These are phyloP conservation scores for Parotocinclus haroldoi DNA, from an alignment of 2,797 vertebrate genomes.

Conservation along the genomic window DNA sequence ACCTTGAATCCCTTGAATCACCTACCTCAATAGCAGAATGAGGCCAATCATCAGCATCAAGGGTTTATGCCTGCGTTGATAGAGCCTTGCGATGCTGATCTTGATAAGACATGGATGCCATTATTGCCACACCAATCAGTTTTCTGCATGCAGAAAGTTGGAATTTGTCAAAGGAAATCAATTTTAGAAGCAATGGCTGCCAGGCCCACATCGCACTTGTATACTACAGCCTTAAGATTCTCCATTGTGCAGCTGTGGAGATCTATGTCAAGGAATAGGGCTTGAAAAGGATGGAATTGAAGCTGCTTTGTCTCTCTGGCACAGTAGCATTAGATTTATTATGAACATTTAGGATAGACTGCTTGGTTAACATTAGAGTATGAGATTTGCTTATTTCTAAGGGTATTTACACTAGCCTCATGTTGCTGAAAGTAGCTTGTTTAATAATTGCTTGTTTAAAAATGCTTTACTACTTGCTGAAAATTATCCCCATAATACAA, in stretches of 20 bases:
- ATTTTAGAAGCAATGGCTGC: slow-evolving; percentile 71
- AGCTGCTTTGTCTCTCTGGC: slow-evolving; percentile 77
- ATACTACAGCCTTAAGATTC: slow-evolving; percentile 79
- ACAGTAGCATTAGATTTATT: slow-evolving; percentile 87
- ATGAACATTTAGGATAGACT: slow-evolving; percentile 78
- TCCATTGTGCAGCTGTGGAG: slow-evolving; percentile 78
- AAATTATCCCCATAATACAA: too few relatives aligned
- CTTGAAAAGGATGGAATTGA: slow-evolving; percentile 76
- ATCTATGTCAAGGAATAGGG: slow-evolving; percentile 81
- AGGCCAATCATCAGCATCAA: slow-evolving; percentile 87
- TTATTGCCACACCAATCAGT: slow-evolving; percentile 66
- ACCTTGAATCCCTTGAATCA: slow-evolving; percentile 2
- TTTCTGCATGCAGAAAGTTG: slow-evolving; percentile 65
- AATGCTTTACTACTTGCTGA: too few relatives aligned
- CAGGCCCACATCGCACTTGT: slow-evolving; percentile 75
- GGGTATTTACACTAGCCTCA: slow-evolving; percentile 62
- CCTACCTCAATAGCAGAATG: slow-evolving; percentile 74
- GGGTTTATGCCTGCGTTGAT: slow-evolving; percentile 88
- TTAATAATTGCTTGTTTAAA: too few relatives aligned
- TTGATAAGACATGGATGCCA: slow-evolving; percentile 80
- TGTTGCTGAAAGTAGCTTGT: slow-evolving; percentile 25
- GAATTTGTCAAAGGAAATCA: slow-evolving; percentile 63
- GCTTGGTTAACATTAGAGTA: slow-evolving; percentile 85
- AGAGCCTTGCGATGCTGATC: slow-evolving; percentile 82
- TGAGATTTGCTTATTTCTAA: slow-evolving; percentile 70